Evolutionary conservation across 2,797 vertebrate genomes (phyloP).

Genomic region (Cynodonichthys magdalenae): DNA sequence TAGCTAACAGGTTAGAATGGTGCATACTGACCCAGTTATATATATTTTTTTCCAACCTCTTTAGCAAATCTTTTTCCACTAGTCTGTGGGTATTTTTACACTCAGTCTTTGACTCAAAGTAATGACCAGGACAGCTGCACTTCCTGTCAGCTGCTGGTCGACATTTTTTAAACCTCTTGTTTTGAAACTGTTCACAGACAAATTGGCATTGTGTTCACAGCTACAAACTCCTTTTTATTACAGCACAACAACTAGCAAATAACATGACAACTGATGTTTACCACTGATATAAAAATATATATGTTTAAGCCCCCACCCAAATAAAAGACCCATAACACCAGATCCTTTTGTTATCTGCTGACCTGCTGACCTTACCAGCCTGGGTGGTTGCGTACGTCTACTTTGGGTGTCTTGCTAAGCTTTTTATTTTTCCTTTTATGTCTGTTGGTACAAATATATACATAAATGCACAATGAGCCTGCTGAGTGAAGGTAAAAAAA

Average conservation of each 20-base stretch:
- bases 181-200: not conserved
- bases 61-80: not conserved
- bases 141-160: too few species aligned
- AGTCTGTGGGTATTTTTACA: not conserved
- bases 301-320: too few species aligned
- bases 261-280: too few species aligned
- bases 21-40: too few species aligned
- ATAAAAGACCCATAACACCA: too few species aligned
- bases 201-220: not conserved
- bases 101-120: not conserved
- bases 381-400: constrained; percentile 16
- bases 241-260: not conserved
- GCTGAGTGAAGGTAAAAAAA: constrained; percentile 75
- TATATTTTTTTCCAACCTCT: too few species aligned
- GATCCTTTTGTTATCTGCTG: too few species aligned
- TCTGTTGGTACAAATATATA: constrained; percentile 17
- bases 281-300: too few species aligned
- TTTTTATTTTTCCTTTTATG: constrained; percentile 44
- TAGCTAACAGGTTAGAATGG: too few species aligned
- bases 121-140: too few species aligned
- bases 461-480: constrained; percentile 31
- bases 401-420: constrained; percentile 25
- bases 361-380: too few species aligned
- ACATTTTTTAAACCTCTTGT: not conserved
- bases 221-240: not conserved